These are phyloP conservation scores for Crossaster papposus DNA, from an alignment of 53 echinoderm and acorn worm genomes.

Conservation along the genomic window DNA sequence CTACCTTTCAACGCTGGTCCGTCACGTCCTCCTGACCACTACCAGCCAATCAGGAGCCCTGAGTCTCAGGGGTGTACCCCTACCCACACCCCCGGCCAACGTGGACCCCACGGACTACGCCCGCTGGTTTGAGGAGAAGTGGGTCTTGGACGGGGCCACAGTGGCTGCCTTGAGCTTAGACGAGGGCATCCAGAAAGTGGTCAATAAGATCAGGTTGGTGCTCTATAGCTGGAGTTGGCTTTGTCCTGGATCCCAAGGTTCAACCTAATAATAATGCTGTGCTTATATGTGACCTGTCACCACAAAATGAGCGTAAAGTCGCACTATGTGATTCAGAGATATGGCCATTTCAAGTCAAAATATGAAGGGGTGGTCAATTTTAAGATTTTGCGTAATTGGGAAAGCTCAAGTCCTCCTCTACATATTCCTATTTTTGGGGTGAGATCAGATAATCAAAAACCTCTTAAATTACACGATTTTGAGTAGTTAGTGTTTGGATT, in stretches of 20 bases:
- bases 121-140: conserved; percentile 83
- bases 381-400: too few relatives aligned
- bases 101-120: conserved; percentile 84
- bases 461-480: too few relatives aligned
- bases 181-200: conserved; percentile 66
- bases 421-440: too few relatives aligned
- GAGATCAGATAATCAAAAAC: too few relatives aligned
- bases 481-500: too few relatives aligned
- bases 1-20: conserved; percentile 71
- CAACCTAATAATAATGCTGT: too few relatives aligned
- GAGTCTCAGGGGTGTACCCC: conserved; percentile 68
- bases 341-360: too few relatives aligned
- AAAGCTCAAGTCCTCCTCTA: too few relatives aligned
- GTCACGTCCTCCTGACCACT: conserved; percentile 71
- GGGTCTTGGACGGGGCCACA: conserved; percentile 66
- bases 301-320: too few relatives aligned
- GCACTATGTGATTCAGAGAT: too few relatives aligned
- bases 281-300: too few relatives aligned
- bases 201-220: conserved; percentile 81
- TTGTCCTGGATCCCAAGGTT: neutral
- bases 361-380: too few relatives aligned
- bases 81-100: conserved; percentile 92
- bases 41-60: conserved; percentile 74
- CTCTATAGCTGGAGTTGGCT: neutral
- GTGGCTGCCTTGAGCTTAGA: conserved; percentile 70